These are phyloP conservation scores for Odiellus spinosus DNA, from an alignment of 2,888 invertebrate species.

Conservation along the genomic window DNA sequence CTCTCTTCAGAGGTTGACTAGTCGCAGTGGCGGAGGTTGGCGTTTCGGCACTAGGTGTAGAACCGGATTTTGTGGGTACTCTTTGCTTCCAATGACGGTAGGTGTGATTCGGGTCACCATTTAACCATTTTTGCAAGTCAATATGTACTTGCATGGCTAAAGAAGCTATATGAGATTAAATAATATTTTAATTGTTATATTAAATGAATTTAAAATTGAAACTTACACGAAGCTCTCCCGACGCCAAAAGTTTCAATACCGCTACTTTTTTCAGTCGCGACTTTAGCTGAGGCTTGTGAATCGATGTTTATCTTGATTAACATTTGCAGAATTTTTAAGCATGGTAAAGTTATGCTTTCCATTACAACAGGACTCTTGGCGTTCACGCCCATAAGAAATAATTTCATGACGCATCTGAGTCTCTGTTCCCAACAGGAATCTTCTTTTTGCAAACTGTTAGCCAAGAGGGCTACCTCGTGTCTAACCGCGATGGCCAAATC, in stretches of 20 bases:
- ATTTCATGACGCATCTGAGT: conserved; percentile 59
- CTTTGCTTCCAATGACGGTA: conserved; percentile 54
- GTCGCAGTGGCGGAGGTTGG: conserved; percentile 16
- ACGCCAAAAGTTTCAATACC: conserved; percentile 20
- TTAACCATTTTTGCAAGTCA: conserved; percentile 55
- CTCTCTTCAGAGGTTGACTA: conserved; percentile 14
- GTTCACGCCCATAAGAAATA: conserved; percentile 56
- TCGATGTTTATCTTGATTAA: conserved; percentile 38
- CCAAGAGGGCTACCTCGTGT: conserved; percentile 73
- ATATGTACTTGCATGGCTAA: conserved; percentile 46
- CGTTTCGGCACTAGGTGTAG: not conserved
- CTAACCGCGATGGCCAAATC: conserved; percentile 60
- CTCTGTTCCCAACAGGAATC: conserved; percentile 92
- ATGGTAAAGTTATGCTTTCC: conserved; percentile 80
- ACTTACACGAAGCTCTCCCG: conserved; percentile 18
- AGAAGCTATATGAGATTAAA: no score
- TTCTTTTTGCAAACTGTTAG: conserved; percentile 73
- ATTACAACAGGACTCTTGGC: conserved; percentile 57
- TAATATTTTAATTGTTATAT: no score
- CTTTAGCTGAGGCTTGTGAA: conserved; percentile 23
- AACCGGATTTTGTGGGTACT: conserved; percentile 33
- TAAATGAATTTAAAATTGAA: no score
- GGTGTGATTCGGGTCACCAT: conserved; percentile 48
- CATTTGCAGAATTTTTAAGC: conserved; percentile 73
- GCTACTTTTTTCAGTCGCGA: conserved; percentile 21